Evolutionary conservation across 2,113 vertebrate genomes (phyloP).

Genomic region (Lepisosteus oculatus): DNA sequence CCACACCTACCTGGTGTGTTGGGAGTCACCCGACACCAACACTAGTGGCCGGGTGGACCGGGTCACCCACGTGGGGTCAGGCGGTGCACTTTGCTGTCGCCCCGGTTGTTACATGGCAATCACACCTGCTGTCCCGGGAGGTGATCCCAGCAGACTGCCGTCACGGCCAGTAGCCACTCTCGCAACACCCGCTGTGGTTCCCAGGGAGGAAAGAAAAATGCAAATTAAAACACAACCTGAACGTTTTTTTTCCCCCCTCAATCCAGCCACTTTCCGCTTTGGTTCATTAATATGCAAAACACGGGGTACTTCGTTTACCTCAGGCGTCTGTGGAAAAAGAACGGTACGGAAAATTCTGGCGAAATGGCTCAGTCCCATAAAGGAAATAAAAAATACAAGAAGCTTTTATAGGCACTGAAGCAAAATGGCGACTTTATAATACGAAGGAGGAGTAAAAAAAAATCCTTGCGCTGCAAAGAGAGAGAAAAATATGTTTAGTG

Average conservation of each 20-base stretch:
- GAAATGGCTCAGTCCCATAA: conserved; percentile 45
- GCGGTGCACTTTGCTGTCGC: conserved; percentile 41
- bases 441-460: conserved; percentile 76
- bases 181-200: conserved; percentile 31
- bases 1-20: conserved; percentile 70
- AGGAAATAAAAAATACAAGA: conserved; percentile 63
- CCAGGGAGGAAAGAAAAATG: conserved; percentile 38
- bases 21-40: conserved; percentile 45
- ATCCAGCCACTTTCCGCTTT: conserved; percentile 46
- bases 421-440: conserved; percentile 94
- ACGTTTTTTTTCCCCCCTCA: conserved; percentile 50
- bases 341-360: conserved; percentile 42
- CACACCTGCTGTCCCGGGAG: conserved; percentile 26
- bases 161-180: conserved; percentile 40
- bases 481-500: conserved; percentile 64
- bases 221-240: conserved; percentile 42
- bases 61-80: conserved; percentile 71
- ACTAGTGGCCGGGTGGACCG: conserved; percentile 53
- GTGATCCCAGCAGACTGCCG: conserved; percentile 42
- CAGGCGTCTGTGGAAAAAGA: conserved; percentile 42
- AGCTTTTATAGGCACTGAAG: conserved; percentile 77
- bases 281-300: conserved; percentile 66
- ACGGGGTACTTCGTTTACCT: conserved; percentile 57
- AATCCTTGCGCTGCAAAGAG: conserved; percentile 64
- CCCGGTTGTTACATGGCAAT: conserved; percentile 19